Percentiles rank a stretch among this genome's conserved stretches.
phyloP scores from a whole-genome alignment of 2,888 invertebrate genomes.

The Ellobium chinense region DNA sequence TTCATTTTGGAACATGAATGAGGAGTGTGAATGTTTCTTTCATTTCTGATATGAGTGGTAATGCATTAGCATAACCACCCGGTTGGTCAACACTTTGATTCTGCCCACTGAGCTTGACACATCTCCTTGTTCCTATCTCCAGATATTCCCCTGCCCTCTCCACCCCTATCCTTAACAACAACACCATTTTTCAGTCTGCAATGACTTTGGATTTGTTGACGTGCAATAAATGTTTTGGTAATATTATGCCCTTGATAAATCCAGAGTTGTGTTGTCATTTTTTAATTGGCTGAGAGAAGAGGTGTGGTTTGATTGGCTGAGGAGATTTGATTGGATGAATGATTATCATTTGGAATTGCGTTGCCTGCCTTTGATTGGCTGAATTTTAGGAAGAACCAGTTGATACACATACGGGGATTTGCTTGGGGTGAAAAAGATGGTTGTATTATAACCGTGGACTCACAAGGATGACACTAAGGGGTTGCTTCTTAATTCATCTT shows the following conservation, averaged over 20 bases:
- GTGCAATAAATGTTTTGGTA: slow-evolving; percentile 41
- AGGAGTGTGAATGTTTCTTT: too few relatives aligned
- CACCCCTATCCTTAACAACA: background rate
- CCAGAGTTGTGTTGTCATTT: background rate
- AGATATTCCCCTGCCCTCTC: background rate
- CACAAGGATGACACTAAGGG: too few relatives aligned
- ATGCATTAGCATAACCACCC: too few relatives aligned
- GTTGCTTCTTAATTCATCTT: too few relatives aligned
- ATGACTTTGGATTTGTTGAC: slow-evolving; percentile 39
- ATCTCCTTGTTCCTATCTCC: background rate
- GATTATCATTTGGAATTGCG: background rate
- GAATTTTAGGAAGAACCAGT: too few relatives aligned
- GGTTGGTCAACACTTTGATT: too few relatives aligned
- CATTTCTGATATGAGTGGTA: too few relatives aligned
- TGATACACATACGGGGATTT: too few relatives aligned
- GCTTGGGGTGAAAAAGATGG: too few relatives aligned
- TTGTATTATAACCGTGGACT: too few relatives aligned
- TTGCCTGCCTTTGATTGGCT: background rate
- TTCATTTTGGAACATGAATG: too few relatives aligned
- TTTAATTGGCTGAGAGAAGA: too few relatives aligned
- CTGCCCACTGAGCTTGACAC: background rate
- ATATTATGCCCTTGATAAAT: slow-evolving; percentile 29
- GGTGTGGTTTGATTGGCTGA: background rate
- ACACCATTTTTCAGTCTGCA: background rate
- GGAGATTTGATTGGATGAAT: background rate